Percentiles rank a stretch among this genome's conserved stretches.
These are phyloP conservation scores for Sitta europaea DNA, from an alignment of 2,113 vertebrate genomes.

Conservation along the genomic window DNA sequence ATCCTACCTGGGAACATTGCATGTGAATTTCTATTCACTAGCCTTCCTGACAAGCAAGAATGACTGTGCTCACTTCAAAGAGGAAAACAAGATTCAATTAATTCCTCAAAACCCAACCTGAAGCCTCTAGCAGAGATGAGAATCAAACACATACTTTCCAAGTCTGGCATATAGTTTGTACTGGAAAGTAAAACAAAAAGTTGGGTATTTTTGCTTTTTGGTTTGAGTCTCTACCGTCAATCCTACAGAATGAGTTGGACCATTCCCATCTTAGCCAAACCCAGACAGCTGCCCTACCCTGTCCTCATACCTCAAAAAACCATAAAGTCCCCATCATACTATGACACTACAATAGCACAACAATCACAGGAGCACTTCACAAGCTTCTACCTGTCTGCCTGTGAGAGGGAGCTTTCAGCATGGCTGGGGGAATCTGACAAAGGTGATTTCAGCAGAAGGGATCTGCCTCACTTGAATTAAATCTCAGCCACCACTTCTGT, in stretches of 20 bases:
- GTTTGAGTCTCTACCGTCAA: not conserved
- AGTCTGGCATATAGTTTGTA: not conserved
- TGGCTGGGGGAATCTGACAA: not conserved
- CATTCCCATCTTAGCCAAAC: not conserved
- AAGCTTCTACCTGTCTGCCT: not conserved
- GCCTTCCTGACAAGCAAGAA: not conserved
- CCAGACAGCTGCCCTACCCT: not conserved
- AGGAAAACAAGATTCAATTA: not conserved
- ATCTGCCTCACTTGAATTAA: not conserved
- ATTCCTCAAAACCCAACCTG: not conserved
- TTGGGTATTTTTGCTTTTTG: rapidly evolving
- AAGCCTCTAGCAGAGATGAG: not conserved
- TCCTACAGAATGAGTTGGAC: not conserved
- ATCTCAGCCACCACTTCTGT: not conserved
- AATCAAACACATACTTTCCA: not conserved
- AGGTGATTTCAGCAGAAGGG: not conserved
- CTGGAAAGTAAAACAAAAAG: not conserved
- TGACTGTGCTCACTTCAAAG: not conserved
- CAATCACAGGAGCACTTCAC: not conserved
- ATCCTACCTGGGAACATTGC: not conserved
- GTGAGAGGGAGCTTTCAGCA: not conserved
- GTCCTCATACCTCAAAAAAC: not conserved
- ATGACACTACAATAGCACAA: not conserved
- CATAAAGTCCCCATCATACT: not conserved
- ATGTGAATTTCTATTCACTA: not conserved